Conservation (phyloP, 2,797 vertebrate genomes). For the Esox masquinongy region DNA sequence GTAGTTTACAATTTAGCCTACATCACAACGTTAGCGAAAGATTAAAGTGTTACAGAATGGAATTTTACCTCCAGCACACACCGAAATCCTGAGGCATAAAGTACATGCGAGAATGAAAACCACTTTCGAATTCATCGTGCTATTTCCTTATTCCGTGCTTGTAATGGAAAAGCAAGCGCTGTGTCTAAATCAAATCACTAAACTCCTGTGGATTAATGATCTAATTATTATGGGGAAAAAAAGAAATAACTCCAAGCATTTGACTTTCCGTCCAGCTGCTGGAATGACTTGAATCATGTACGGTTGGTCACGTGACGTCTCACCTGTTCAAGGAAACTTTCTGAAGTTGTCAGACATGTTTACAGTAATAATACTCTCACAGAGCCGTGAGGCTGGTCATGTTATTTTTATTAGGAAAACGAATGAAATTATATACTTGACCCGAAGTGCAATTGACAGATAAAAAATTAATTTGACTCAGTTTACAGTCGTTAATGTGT, state of each 20-base stretch:
- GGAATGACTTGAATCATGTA: constrained; percentile 12
- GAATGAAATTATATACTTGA: background rate
- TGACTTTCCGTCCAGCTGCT: constrained; percentile 3
- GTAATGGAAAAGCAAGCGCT: no score
- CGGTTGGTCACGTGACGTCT: constrained; percentile 50
- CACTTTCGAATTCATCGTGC: constrained; percentile 51
- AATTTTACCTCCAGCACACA: constrained; percentile 53
- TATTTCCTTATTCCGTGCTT: constrained; percentile 14
- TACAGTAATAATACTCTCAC: background rate
- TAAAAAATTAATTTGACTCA: background rate
- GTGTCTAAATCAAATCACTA: background rate
- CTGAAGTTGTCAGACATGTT: constrained; percentile 1
- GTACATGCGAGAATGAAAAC: constrained; percentile 38
- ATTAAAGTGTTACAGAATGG: background rate
- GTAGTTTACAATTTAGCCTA: no score
- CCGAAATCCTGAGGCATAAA: constrained; percentile 34
- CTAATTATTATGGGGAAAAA: constrained; percentile 12
- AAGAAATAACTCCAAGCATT: constrained; percentile 30
- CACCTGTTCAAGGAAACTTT: background rate
- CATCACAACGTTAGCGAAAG: no score
- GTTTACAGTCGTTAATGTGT: background rate
- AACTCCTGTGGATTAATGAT: constrained; percentile 7
- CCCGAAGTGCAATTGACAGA: background rate
- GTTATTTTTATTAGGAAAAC: background rate
- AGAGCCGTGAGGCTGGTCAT: background rate